A percentile compares a stretch with the other conserved stretches of the same genome.
phyloP scores from a whole-genome alignment of 2,113 vertebrate species.

The Merops nubicus region DNA sequence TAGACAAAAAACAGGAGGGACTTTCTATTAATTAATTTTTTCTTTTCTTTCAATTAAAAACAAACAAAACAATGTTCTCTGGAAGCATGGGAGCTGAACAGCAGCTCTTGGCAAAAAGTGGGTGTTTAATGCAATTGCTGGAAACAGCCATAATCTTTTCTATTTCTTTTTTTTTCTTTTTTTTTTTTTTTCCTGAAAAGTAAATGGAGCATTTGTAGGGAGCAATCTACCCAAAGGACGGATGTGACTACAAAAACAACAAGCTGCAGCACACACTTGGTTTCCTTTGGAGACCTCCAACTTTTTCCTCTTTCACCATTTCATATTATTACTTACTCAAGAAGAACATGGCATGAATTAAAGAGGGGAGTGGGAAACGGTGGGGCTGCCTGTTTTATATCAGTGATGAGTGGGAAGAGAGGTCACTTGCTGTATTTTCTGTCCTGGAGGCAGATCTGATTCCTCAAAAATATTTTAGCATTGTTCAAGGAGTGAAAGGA shows the following conservation, averaged over 20 bases:
- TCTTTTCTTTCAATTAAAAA: background rate
- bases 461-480: background rate
- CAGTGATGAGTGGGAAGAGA: background rate
- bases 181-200: background rate
- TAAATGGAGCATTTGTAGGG: background rate
- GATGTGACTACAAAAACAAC: background rate
- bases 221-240: background rate
- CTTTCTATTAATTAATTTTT: background rate
- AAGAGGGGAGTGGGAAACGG: background rate
- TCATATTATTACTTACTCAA: background rate
- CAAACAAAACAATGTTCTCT: slow-evolving; percentile 22
- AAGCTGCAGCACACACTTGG: background rate
- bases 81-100: background rate
- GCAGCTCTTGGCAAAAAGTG: background rate
- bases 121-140: slow-evolving; percentile 33
- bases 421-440: background rate
- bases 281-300: background rate
- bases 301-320: background rate
- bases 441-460: background rate
- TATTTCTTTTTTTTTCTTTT: background rate
- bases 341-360: background rate
- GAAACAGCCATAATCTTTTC: background rate
- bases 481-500: background rate
- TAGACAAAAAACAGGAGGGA: background rate
- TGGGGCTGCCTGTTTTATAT: background rate